Conservation (phyloP, 2,888 invertebrate genomes). For the Chloroclystis v-ata region DNA sequence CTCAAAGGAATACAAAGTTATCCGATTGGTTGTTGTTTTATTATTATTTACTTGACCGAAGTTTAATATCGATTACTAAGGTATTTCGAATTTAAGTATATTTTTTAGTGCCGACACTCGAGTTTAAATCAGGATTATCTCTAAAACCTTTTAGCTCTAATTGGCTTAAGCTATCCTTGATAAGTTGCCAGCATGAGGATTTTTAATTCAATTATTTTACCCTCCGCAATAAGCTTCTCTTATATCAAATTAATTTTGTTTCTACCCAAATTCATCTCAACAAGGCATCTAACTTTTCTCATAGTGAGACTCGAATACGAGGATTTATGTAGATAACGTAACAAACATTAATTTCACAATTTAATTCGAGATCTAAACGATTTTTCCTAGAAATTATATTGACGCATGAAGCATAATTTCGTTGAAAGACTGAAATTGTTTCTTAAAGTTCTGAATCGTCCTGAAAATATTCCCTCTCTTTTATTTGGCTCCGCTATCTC, state of each 20-base stretch:
- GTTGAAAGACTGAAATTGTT: neutral
- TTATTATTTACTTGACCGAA: no score
- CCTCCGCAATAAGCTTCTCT: conserved; percentile 1
- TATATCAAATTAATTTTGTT: conserved; percentile 5
- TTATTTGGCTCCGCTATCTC: conserved; percentile 16
- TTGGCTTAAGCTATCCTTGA: conserved; percentile 2
- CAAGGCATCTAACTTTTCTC: neutral
- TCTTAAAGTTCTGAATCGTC: neutral
- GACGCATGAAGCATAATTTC: no score
- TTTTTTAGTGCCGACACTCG: neutral
- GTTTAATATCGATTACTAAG: neutral
- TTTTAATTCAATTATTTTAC: conserved; percentile 8
- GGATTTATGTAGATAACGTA: no score
- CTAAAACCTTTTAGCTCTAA: conserved; percentile 2
- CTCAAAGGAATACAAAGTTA: no score
- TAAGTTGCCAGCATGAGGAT: conserved; percentile 3
- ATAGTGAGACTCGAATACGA: no score
- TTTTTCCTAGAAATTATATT: no score
- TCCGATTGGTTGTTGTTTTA: no score
- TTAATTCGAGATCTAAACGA: no score
- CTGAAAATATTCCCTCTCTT: conserved; percentile 2
- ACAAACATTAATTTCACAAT: no score
- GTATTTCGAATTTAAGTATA: neutral
- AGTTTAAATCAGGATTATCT: neutral
- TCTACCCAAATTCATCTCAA: conserved; percentile 5